A percentile compares a stretch with the other conserved stretches of the same genome.
Evolutionary conservation across 2,113 vertebrate genomes (phyloP).

Genomic region (Sebastes schlegelii): DNA sequence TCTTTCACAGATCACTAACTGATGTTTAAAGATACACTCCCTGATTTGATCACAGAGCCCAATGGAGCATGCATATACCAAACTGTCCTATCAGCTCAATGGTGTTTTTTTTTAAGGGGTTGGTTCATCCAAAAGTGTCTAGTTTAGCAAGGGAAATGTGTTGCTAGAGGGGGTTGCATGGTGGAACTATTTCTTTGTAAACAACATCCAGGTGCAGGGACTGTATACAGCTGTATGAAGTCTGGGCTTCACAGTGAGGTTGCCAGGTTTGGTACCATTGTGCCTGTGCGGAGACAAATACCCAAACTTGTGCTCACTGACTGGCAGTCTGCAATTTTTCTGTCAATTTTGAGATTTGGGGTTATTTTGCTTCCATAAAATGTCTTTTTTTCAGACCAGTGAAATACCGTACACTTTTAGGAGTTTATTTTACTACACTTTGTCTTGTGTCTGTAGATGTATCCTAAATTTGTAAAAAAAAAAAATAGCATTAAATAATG

Average conservation of each 20-base stretch:
- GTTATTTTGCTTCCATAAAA: too few species aligned
- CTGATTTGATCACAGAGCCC: neutral
- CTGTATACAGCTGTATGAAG: neutral
- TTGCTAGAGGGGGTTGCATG: neutral
- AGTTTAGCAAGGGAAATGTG: neutral
- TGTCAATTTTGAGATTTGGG: too few species aligned
- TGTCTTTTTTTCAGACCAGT: too few species aligned
- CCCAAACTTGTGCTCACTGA: neutral
- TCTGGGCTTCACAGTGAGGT: neutral
- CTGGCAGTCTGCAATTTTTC: too few species aligned
- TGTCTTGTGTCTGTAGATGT: too few species aligned
- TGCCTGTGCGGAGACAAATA: too few species aligned
- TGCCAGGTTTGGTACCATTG: neutral
- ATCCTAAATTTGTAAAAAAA: too few species aligned
- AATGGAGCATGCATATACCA: neutral
- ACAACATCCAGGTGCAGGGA: neutral
- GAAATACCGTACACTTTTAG: too few species aligned
- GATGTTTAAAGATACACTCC: conserved; percentile 9
- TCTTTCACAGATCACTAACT: conserved; percentile 35
- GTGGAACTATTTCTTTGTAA: neutral
- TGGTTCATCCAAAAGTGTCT: neutral
- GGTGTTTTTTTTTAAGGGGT: neutral
- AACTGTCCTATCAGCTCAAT: neutral
- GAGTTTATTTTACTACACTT: too few species aligned
- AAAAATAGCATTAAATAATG: too few species aligned